Evolutionary conservation across 1,140 invertebrate genomes (phyloP).

Genomic region (Dryas iulia): DNA sequence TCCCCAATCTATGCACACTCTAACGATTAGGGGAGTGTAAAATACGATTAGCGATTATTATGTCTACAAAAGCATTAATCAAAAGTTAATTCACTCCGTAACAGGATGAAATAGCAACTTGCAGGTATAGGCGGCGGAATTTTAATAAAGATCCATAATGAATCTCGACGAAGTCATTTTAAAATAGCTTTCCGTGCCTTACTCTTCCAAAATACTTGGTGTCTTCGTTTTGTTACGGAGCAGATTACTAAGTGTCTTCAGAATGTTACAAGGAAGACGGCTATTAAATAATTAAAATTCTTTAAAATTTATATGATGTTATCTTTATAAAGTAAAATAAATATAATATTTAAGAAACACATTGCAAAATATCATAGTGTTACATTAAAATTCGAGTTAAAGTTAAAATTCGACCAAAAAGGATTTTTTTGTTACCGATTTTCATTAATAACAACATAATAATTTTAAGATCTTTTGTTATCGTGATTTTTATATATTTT

Average conservation of each 20-base stretch:
- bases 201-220: not conserved
- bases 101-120: not conserved
- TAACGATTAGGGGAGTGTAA: not conserved
- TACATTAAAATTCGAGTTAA: too few species aligned
- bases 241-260: constrained; percentile 1
- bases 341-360: too few species aligned
- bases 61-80: not conserved
- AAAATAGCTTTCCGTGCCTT: constrained; percentile 18
- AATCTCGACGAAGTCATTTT: constrained; percentile 31
- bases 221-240: not conserved
- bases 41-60: not conserved
- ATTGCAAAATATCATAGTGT: too few species aligned
- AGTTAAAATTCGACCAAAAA: too few species aligned
- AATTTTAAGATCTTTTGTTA: too few species aligned
- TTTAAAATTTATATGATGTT: not conserved
- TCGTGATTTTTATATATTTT: too few species aligned
- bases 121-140: constrained; percentile 16
- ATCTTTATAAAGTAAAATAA: not conserved
- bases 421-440: too few species aligned
- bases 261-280: not conserved
- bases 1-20: too few species aligned
- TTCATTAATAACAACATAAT: too few species aligned
- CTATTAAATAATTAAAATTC: not conserved
- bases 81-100: not conserved
- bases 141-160: constrained; percentile 33